Percentiles rank a stretch among this genome's conserved stretches.
Evolutionary conservation across 2,888 invertebrate genomes (phyloP).

Genomic region (Troides oblongomaculatus): DNA sequence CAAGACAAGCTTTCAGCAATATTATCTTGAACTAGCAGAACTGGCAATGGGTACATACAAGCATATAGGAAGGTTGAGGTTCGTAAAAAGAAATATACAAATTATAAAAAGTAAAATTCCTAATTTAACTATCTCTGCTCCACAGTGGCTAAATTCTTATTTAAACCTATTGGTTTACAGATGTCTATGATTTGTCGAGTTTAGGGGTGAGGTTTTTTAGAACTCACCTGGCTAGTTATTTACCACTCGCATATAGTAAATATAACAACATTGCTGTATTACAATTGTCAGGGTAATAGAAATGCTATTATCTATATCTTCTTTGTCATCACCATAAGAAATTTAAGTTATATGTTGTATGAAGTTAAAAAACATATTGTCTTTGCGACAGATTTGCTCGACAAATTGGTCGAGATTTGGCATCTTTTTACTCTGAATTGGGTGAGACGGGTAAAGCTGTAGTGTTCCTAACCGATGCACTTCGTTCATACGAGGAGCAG

Average conservation of each 20-base stretch:
- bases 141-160: too few species aligned
- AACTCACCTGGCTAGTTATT: too few species aligned
- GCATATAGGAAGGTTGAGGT: slow-evolving; percentile 88
- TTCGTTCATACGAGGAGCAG: slow-evolving; percentile 92
- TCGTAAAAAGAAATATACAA: neutral
- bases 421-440: slow-evolving; percentile 92
- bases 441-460: slow-evolving; percentile 94
- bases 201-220: too few species aligned
- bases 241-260: too few species aligned
- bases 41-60: slow-evolving; percentile 98
- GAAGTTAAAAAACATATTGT: neutral
- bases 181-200: too few species aligned
- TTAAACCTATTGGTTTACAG: too few species aligned
- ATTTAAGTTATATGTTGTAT: too few species aligned
- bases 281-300: too few species aligned
- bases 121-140: neutral
- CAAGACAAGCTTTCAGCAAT: slow-evolving; percentile 91
- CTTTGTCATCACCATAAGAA: too few species aligned
- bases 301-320: too few species aligned
- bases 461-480: slow-evolving; percentile 91
- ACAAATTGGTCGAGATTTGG: slow-evolving; percentile 92
- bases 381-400: slow-evolving; percentile 86
- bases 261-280: too few species aligned
- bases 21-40: slow-evolving; percentile 95
- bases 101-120: neutral